These are phyloP conservation scores for Natator depressus DNA, from an alignment of 2,113 vertebrate genomes.

Conservation along the genomic window DNA sequence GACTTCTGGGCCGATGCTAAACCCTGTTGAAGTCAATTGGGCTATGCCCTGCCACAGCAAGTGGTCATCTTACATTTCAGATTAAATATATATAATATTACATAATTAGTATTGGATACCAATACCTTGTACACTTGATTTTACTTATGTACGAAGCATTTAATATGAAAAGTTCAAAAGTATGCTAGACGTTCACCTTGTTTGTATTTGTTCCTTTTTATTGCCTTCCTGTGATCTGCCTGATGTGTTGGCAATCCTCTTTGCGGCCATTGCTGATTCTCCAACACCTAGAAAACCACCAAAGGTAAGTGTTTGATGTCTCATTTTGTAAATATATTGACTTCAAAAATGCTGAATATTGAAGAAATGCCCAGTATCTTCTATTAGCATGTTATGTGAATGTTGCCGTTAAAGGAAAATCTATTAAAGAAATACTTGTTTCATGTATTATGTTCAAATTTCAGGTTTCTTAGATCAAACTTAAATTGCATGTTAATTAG, in stretches of 20 bases:
- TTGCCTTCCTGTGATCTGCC: slow-evolving; percentile 40
- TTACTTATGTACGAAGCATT: background rate
- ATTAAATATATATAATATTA: too few species aligned
- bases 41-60: background rate
- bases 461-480: background rate
- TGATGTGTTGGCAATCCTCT: slow-evolving; percentile 32
- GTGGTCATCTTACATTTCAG: background rate
- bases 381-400: background rate
- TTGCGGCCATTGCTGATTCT: slow-evolving; percentile 32
- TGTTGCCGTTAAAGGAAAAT: background rate
- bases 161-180: background rate
- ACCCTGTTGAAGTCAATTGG: background rate
- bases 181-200: slow-evolving; percentile 40
- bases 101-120: too few species aligned
- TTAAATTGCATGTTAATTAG: background rate
- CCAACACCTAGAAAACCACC: slow-evolving; percentile 78
- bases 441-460: background rate
- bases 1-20: background rate
- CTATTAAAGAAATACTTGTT: background rate
- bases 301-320: slow-evolving; percentile 73
- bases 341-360: background rate
- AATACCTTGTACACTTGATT: accelerated
- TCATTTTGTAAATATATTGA: background rate
- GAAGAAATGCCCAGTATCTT: background rate
- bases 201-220: slow-evolving; percentile 59